phyloP scores from a whole-genome alignment of 2,888 invertebrate species.

The Lithosia quadra region DNA sequence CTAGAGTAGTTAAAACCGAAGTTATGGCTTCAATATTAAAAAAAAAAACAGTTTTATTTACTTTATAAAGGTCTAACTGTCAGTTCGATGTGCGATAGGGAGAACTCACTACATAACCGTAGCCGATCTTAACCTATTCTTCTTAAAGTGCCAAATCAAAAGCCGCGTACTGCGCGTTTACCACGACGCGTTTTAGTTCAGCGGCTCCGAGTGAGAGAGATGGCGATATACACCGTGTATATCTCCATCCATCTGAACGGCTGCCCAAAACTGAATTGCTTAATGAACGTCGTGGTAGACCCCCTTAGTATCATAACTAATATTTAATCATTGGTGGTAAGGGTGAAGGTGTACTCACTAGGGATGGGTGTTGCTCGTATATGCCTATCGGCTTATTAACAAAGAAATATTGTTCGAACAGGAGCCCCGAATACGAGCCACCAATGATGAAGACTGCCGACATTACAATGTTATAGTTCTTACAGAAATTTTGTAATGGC shows the following conservation, averaged over 20 bases:
- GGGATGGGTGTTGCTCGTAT: not conserved
- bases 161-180: not conserved
- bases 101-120: not conserved
- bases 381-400: not conserved
- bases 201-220: too few species aligned
- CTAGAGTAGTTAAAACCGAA: not conserved
- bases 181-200: too few species aligned
- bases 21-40: not conserved
- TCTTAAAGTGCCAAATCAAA: not conserved
- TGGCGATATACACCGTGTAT: too few species aligned
- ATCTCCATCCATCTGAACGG: too few species aligned
- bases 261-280: too few species aligned
- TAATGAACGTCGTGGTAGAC: too few species aligned
- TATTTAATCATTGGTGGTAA: conserved; percentile 5
- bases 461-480: conserved; percentile 71
- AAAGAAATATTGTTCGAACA: conserved; percentile 53
- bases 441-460: conserved; percentile 71
- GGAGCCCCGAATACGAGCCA: conserved; percentile 76
- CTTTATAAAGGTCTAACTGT: not conserved
- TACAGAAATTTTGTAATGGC: not conserved
- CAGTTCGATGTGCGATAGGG: not conserved
- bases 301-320: conserved; percentile 9
- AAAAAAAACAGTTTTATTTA: too few species aligned
- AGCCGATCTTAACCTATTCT: not conserved
- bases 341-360: conserved; percentile 2